These are phyloP conservation scores for Ochotona curzoniae DNA, from an alignment of 2,113 vertebrate genomes.

Conservation along the genomic window DNA sequence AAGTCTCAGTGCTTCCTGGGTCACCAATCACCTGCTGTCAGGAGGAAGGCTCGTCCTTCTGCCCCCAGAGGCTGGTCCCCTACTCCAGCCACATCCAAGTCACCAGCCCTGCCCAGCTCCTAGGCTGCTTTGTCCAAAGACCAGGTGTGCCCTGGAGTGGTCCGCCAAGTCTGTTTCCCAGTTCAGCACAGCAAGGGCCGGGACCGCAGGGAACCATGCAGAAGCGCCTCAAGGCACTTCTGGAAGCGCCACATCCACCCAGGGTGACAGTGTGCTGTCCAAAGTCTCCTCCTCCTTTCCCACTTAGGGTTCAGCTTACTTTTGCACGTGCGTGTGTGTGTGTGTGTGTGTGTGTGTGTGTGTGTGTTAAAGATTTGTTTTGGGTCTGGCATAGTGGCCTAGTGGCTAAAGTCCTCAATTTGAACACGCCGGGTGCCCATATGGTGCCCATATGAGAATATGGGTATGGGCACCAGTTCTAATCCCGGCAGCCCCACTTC, in stretches of 20 bases:
- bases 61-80: not conserved
- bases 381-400: too few relatives aligned
- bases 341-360: too few relatives aligned
- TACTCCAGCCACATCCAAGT: not conserved
- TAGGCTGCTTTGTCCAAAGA: not conserved
- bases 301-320: not conserved
- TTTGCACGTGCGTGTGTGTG: not conserved
- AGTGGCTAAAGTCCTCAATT: too few relatives aligned
- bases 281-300: not conserved
- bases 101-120: not conserved
- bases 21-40: not conserved
- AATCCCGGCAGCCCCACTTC: too few relatives aligned
- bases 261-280: not conserved
- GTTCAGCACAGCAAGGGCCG: not conserved
- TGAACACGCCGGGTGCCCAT: too few relatives aligned
- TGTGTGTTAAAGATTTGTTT: too few relatives aligned
- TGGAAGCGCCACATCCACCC: not conserved
- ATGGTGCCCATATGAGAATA: too few relatives aligned
- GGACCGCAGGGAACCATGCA: not conserved
- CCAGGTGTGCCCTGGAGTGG: not conserved
- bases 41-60: not conserved
- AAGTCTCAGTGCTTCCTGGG: not conserved
- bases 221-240: not conserved
- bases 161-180: not conserved
- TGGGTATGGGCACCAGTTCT: too few relatives aligned